These are phyloP conservation scores for Saimiri boliviensis DNA, from an alignment of 2,113 vertebrate species.

Conservation along the genomic window DNA sequence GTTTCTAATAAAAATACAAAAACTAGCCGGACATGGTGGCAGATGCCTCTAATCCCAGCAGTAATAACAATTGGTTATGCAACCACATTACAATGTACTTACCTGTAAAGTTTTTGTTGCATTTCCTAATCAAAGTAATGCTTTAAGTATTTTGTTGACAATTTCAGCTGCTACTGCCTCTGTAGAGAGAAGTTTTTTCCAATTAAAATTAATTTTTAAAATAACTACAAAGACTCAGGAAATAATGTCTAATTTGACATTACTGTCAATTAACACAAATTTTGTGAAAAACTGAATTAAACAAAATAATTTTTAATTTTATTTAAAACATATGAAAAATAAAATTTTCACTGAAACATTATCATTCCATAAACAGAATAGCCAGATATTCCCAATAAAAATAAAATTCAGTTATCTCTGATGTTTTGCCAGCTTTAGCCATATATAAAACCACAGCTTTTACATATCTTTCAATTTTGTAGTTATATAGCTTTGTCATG, in stretches of 20 bases:
- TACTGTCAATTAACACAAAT: background rate
- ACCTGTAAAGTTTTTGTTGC: background rate
- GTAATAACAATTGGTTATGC: background rate
- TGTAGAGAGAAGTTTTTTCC: background rate
- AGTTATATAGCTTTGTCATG: background rate
- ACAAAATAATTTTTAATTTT: background rate
- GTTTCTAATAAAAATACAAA: too few species aligned
- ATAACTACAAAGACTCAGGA: background rate
- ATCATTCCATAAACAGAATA: background rate
- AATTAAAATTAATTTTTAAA: constrained; percentile 18
- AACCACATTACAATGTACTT: background rate
- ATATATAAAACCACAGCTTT: background rate
- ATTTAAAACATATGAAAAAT: constrained; percentile 16
- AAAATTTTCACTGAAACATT: background rate
- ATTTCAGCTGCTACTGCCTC: background rate
- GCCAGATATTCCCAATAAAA: background rate
- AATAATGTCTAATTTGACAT: background rate
- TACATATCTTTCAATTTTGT: background rate
- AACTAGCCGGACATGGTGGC: too few species aligned
- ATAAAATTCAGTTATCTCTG: background rate
- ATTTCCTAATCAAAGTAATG: background rate
- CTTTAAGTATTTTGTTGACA: background rate
- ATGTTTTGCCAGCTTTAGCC: background rate
- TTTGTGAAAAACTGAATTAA: background rate
- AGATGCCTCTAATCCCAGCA: background rate